Evolutionary conservation across 2,797 vertebrate genomes (phyloP).

Genomic region (Botia almorhae): DNA sequence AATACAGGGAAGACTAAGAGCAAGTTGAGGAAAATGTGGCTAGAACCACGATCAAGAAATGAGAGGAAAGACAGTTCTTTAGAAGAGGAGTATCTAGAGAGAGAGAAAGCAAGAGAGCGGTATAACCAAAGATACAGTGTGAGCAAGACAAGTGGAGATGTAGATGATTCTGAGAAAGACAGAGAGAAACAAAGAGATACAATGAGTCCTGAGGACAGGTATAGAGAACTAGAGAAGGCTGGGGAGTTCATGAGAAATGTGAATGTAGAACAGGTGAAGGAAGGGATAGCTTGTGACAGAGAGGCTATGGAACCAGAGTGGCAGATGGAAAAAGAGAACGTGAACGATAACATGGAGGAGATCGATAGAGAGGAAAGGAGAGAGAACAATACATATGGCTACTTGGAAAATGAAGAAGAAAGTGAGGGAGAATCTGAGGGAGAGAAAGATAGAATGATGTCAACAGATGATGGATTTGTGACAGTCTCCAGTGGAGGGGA

Average conservation of each 20-base stretch:
- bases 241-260: constrained; percentile 37
- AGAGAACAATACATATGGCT: constrained; percentile 41
- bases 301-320: constrained; percentile 40
- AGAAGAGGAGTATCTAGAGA: constrained; percentile 57
- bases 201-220: constrained; percentile 30
- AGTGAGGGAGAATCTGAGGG: constrained; percentile 63
- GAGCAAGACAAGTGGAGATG: constrained; percentile 47
- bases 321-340: constrained; percentile 53
- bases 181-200: constrained; percentile 40
- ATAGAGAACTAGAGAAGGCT: constrained; percentile 33
- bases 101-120: constrained; percentile 53
- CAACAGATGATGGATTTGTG: constrained; percentile 72
- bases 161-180: constrained; percentile 58
- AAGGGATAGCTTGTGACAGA: constrained; percentile 48
- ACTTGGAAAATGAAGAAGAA: constrained; percentile 64
- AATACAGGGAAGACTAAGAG: constrained; percentile 40
- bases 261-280: constrained; percentile 35
- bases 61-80: constrained; percentile 58
- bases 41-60: constrained; percentile 71
- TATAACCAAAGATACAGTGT: constrained; percentile 44
- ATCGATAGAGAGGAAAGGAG: constrained; percentile 69
- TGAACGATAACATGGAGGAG: constrained; percentile 61
- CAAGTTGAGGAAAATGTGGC: constrained; percentile 74
- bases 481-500: constrained; percentile 75
- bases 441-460: constrained; percentile 63